Evolutionary conservation across 2,888 invertebrate genomes (phyloP), one percentile per base, ranked within the genome.

Genomic region (Anthoptus insignis): DNA sequence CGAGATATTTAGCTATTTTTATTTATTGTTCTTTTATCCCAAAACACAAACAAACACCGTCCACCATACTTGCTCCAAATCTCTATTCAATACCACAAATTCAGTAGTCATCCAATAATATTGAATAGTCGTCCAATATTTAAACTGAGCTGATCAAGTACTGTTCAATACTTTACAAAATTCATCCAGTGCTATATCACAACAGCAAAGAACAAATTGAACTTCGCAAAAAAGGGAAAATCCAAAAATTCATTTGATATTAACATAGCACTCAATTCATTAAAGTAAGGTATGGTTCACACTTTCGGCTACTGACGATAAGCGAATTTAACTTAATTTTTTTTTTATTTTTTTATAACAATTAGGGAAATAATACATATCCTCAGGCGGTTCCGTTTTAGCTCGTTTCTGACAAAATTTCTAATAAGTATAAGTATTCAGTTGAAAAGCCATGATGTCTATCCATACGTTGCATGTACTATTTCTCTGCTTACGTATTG

Each of bases 201-300:
- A 54, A 42, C 21, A 54, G 42, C 34, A 16, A 54, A 61, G 34
- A 47, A 61, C 16, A 47, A 53, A 61, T 7, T 24, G 45, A 14
- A 21, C 1, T 27, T 61, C 22, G 45, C 42, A 54, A 52, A 45
- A 32, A 45, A 45, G 9, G 22, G 32, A 39, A 22, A 52, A 42
- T 53, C 21, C 16, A 34, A 22, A 54, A 61, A 53, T 34, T 53
- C 53, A 53, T 53, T 53, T 32, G 29, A 53, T 45, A 61, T 53
- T 53, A 61, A 54, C 27, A 53, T 45, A 53, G 53, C 50, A 52
- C 42, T 60, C 53, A 52, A 60, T 42, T 37, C 49, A 59, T 50
- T 59, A 59, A 21, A 11, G n/a, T 53, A 19, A n/a, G 2, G 29
- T 29, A 19, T n/a, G 1, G 50, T 39, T 9, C 0, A n/a, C 1